Base-by-base conservation (phyloP, 2,888 invertebrate species). In the Lycia hirtaria region DNA sequence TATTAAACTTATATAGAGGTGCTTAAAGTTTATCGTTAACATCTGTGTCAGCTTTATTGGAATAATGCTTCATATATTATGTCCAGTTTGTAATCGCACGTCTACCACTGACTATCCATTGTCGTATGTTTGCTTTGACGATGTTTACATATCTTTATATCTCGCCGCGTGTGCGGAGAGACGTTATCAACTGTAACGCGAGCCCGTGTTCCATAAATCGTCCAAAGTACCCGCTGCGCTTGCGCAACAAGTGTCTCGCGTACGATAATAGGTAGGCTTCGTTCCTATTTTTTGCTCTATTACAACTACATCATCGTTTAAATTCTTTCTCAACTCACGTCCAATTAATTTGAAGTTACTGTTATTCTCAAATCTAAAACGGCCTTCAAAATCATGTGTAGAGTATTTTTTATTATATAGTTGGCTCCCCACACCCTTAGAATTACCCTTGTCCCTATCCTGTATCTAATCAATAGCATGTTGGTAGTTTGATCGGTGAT, bases 161-260 rank as follows among this genome's bases (percentile, higher is more conserved):
- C 69, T 71, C 56, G 71, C 78, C 71, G 75, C 77, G 75, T 78
- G 75, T 77, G 80, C 72, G 71, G 71, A 80, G 67, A 81, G 81
- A 78, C 83, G 81, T 88, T 89, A 91, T 89, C 90, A 87, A 80
- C 72, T 81, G 85, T 86, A 86, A 87, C 81, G 79, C 72, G 78
- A 87, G 83, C 80, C 75, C 76, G 76, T 74, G 83, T 76, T 84
- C 79, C 81, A 87, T 87, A 88, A 88, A 88, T 87, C 85, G 76
- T 80, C 76, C 73, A 78, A 84, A 86, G 79, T 84, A 80, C 67
- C 73, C 76, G 52, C 30, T 58, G 73, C 80, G 75, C 80, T 89
- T 88, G 84, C 86, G 86, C 85, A 89, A 89, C 85, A 85, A 87
- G 83, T 84, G 83, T 65, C 73, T 75, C 69, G 70, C 61, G 69